Base-by-base conservation (phyloP, 2,797 vertebrate genomes). In the Furcifer pardalis region DNA sequence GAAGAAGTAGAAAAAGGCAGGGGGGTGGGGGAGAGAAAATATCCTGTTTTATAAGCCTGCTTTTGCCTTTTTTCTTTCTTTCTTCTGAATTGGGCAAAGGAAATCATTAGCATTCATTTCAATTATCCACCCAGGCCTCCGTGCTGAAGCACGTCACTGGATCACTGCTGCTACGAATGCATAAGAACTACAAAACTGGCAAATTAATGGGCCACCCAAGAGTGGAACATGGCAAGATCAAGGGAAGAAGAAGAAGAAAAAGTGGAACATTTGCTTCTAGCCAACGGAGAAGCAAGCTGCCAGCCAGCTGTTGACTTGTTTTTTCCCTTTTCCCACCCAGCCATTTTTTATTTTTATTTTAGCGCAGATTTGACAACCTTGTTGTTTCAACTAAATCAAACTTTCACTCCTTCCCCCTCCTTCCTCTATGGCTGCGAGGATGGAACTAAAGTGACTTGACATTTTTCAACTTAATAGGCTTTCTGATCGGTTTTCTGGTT, bases 81-180 rank as follows among this genome's bases (percentile, higher is more conserved):
- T 85, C 93, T 92, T 94, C 93, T 88, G 89, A 91, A 82, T 87
- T 86, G 79, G 89, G 87, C 84, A 91, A 86, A 88, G 49, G 84
- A 5, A 80, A 85, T 93, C 73, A 83, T 95, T 94, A 94, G 84
- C 83, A 93, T 91, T 88, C 91, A 60, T 68, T 88, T 2, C 10
- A 88, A 83, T 87, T 90, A 78, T 86, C 86, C 84, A 84, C n/a
- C 10, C 79, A 89, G 86, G 88, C 82, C 88, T 89, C 80, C 85
- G 69, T 78, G 90, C 3, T 0, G 56, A 92, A 87, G 76, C 78
- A 5, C 84, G 79, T 79, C 80, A 86, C 89, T 92, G 80, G 80
- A 91, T 88, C 77, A 13, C 71, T 78, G 83, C 79, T 46, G 82
- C 8, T 1, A 0, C 82, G 79, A 68, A 30, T 46, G 68, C 30